These are phyloP conservation scores for Lucilia sericata DNA, from an alignment of 1,140 invertebrate genomes.

Conservation along the genomic window DNA sequence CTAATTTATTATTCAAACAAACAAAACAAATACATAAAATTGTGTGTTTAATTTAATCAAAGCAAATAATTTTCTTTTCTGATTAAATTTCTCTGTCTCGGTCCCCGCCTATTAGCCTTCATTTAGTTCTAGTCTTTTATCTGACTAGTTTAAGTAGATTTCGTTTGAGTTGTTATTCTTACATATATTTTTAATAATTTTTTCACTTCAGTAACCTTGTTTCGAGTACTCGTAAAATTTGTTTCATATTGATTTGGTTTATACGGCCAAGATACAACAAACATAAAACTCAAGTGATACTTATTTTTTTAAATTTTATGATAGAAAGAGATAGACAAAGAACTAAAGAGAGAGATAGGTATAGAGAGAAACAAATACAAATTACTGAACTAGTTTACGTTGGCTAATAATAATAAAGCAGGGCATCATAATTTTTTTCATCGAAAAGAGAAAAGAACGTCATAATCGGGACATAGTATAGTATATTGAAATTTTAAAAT, in stretches of 20 bases:
- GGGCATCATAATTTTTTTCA: background rate
- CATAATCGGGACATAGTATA: too few relatives aligned
- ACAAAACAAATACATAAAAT: too few relatives aligned
- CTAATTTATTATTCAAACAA: too few relatives aligned
- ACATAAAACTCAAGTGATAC: background rate
- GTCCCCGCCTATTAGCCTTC: background rate
- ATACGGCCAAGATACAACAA: background rate
- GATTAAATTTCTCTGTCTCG: background rate
- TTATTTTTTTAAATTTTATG: background rate
- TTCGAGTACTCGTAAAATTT: background rate
- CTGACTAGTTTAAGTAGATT: conserved; percentile 11
- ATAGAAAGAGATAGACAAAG: background rate
- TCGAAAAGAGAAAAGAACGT: background rate
- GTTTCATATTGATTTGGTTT: conserved; percentile 12
- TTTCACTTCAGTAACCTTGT: conserved; percentile 10
- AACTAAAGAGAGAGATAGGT: background rate
- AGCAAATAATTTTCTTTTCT: background rate
- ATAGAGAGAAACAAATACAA: background rate
- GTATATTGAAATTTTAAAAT: too few relatives aligned
- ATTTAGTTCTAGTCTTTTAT: background rate
- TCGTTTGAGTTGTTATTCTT: background rate
- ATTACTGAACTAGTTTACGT: background rate
- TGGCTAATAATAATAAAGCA: background rate
- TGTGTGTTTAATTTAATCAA: background rate
- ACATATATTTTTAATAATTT: background rate